Evolutionary conservation across 2,888 invertebrate species (phyloP), one percentile per base, ranked within the genome.

Genomic region (Melinaea marsaeus): DNA sequence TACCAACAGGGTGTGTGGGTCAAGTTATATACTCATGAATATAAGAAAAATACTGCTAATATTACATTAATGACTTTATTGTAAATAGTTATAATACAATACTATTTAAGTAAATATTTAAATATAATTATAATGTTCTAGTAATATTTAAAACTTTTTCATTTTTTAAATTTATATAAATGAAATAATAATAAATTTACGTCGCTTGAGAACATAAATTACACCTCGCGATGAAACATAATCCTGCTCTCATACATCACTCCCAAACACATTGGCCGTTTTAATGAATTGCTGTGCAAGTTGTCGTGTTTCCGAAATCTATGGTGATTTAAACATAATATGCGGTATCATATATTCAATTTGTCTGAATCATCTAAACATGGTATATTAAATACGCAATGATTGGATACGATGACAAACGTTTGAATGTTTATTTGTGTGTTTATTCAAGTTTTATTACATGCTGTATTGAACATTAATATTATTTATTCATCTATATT

Each of bases 221-320:
- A 64, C 22, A 61, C 76, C 76, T 67, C 9, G 60, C 62, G 57
- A 58, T 67, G 64, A 68, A 71, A 70, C 70, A 76, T 72, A 75
- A 74, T 75, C 75, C 75, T 75, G 71, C 71, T 71, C 73, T 72
- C 81, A 84, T 87, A 84, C 79, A 85, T 87, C 86, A 87, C 75
- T 80, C 76, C 78, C 79, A 75, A 85, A 82, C 84, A 83, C 79
- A 79, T 81, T 76, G 80, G 78, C 72, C 79, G 79, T 76, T 80
- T 84, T 85, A 86, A 86, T 87, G 85, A 84, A 86, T 86, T 79
- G 82, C 84, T 73, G 9, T 75, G 78, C 82, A 78, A 81, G 79
- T 82, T 75, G 80, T 79, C 73, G 74, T 77, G 78, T 73, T 72
- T 74, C 77, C 74, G 77, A 71, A 81, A 81, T 81, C 81, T 79